Evolutionary conservation across 2,113 vertebrate species (phyloP).

Genomic region (Triplophysa dalaica): DNA sequence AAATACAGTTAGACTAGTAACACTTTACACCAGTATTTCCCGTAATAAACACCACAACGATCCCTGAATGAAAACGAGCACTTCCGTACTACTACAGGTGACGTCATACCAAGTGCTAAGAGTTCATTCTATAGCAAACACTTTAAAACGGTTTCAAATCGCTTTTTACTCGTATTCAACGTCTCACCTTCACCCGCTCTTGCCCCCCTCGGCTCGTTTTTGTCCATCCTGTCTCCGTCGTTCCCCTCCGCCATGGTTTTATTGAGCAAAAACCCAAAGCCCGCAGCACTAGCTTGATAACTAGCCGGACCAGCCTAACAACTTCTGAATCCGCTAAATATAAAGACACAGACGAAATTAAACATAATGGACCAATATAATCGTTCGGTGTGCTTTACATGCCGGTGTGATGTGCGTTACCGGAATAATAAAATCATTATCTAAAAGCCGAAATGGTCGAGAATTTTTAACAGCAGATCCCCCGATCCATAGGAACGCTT

Average conservation of each 20-base stretch:
- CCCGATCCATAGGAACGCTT: not conserved
- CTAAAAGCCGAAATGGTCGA: not conserved
- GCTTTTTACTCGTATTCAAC: no score
- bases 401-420: not conserved
- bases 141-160: no score
- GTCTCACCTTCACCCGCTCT: constrained; percentile 69
- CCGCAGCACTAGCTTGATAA: constrained; percentile 11
- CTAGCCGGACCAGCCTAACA: constrained; percentile 20
- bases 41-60: not conserved
- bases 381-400: not conserved
- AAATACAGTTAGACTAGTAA: not conserved
- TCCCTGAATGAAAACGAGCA: not conserved
- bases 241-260: constrained; percentile 63
- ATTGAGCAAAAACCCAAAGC: not conserved
- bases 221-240: constrained; percentile 9
- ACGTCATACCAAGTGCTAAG: not conserved
- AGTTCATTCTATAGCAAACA: constrained; percentile 1
- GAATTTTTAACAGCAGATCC: not conserved
- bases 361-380: constrained; percentile 8
- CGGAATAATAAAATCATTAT: not conserved
- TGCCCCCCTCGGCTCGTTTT: constrained; percentile 59
- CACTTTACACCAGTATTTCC: not conserved
- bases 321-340: constrained; percentile 16
- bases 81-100: not conserved
- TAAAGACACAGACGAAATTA: not conserved